phyloP scores from a whole-genome alignment of 2,113 vertebrate species.

The Gulo gulo region DNA sequence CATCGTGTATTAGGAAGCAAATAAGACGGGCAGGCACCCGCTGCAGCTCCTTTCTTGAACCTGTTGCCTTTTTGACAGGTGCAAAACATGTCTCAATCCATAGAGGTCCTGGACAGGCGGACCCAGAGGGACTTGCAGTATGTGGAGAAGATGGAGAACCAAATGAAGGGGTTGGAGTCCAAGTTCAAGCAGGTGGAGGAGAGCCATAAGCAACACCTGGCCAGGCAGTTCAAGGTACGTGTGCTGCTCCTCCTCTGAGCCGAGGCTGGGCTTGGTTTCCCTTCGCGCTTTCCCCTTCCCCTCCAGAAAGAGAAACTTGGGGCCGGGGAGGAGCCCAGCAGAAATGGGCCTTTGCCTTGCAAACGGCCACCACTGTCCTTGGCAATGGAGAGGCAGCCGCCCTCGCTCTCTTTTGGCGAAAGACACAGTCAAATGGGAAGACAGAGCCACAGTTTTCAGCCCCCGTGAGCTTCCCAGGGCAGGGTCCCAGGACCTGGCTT shows the following conservation, averaged over 20 bases:
- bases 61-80: slow-evolving; percentile 85
- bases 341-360: background rate
- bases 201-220: slow-evolving; percentile 97
- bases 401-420: background rate
- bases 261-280: background rate
- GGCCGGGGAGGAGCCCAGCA: background rate
- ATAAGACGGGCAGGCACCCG: fast-evolving
- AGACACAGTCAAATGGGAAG: background rate
- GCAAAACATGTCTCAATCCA: slow-evolving; percentile 99
- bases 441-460: fast-evolving
- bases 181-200: slow-evolving; percentile 99
- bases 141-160: slow-evolving; percentile 98
- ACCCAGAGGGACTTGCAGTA: slow-evolving; percentile 98
- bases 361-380: background rate
- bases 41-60: background rate
- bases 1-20: fast-evolving
- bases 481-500: background rate
- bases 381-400: background rate
- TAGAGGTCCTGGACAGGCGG: slow-evolving; percentile 97
- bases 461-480: background rate
- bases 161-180: slow-evolving; percentile 97
- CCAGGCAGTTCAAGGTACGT: slow-evolving; percentile 98
- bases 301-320: background rate
- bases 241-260: fast-evolving
- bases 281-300: background rate